These are phyloP conservation scores for Meganola albula DNA, from an alignment of 2,888 invertebrate species.

Conservation along the genomic window DNA sequence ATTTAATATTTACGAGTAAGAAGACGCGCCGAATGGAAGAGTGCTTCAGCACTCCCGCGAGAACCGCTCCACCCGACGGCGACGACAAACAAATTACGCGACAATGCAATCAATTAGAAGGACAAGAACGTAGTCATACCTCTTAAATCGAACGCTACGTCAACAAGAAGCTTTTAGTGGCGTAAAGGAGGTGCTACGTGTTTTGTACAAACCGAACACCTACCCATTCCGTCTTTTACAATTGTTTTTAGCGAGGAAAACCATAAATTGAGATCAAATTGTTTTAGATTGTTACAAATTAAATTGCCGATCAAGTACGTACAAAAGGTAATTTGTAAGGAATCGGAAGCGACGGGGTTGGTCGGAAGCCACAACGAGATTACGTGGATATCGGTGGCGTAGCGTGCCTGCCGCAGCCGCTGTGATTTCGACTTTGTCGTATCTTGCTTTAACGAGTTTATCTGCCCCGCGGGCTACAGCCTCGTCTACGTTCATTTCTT, in stretches of 20 bases:
- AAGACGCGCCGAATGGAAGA: constrained; percentile 61
- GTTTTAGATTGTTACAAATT: constrained; percentile 56
- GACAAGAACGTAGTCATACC: constrained; percentile 64
- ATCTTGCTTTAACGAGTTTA: constrained; percentile 73
- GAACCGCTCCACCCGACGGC: constrained; percentile 51
- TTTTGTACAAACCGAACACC: constrained; percentile 46
- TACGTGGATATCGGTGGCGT: constrained; percentile 60
- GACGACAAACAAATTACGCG: constrained; percentile 75
- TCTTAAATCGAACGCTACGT: constrained; percentile 72
- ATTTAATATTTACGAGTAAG: constrained; percentile 70
- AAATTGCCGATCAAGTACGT: constrained; percentile 57
- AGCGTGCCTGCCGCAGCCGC: constrained; percentile 40
- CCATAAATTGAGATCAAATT: constrained; percentile 48
- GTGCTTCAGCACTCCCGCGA: constrained; percentile 57
- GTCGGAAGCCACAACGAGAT: constrained; percentile 68
- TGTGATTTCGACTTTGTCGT: constrained; percentile 43
- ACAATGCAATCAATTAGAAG: constrained; percentile 78
- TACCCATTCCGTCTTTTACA: constrained; percentile 43
- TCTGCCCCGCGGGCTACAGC: constrained; percentile 72
- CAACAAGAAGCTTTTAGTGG: constrained; percentile 75
- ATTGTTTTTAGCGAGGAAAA: constrained; percentile 42
- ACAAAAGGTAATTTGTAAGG: constrained; percentile 67
- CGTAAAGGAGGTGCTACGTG: constrained; percentile 56
- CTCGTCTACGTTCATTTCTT: constrained; percentile 57
- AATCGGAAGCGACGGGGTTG: constrained; percentile 63